Evolutionary conservation across 2,888 invertebrate species (phyloP), one percentile per base, ranked within the genome.

Genomic region (Pammene fasciana): DNA sequence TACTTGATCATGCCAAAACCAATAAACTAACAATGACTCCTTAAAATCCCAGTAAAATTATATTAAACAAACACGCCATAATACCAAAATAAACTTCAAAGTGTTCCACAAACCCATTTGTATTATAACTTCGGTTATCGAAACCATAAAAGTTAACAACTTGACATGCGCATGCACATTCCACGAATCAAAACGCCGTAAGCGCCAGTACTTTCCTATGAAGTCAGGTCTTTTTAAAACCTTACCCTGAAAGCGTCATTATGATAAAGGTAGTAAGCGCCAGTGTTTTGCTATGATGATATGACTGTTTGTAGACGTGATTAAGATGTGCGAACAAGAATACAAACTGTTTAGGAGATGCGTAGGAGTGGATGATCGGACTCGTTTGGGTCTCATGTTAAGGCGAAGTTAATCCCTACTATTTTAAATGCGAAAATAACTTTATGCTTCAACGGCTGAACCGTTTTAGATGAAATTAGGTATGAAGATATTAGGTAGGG

Each of bases 291-390:
- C 0, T 7, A 26, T 26, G 26, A 0, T 10, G 18, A 1, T 59
- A 45, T 11, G 59, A 4, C 59, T 26, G 45, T 59, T 59, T 10
- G 59, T 45, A 4, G 7, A n/a, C 0, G 8, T 2, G 26, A n/a
- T 3, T 59, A 72, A 74, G 74, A 75, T 72, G 76, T 72, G 73
- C 72, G 71, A 75, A 76, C 78, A 68, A 16, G 73, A 71, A 71
- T 57, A 71, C 74, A 72, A 75, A 78, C 77, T 73, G 80, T 80
- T 79, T 76, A 78, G 75, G 77, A 72, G 74, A 0, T 73, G 79
- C 72, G 81, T 81, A 75, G 81, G 81, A 68, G 80, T 38, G 67
- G 72, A 72, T 70, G 75, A 64, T 75, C 72, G 75, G 73, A 52
- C 67, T 43, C 5, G 59, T 52, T 41, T 34, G 59, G 14, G 16